Base-by-base conservation (phyloP, 2,113 vertebrate species). In the Alethe diademata region DNA sequence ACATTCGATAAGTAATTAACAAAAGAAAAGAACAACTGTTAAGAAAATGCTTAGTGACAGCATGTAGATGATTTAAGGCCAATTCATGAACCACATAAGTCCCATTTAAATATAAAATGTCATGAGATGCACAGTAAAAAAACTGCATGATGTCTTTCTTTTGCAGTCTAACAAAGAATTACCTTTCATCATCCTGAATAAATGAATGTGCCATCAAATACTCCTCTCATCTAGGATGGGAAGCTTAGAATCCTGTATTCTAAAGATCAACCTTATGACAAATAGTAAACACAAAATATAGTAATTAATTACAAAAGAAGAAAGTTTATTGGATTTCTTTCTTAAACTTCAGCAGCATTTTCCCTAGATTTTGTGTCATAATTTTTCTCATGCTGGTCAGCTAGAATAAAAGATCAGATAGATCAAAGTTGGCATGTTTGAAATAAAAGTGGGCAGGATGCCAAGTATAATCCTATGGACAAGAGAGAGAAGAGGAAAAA, bases 1-100 rank as follows among this genome's bases (percentile, higher is more conserved):
- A 88, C 82, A 80, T 88, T 91, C 92, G 81, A 90, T 86, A 95
- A 91, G 85, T 66, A 92, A 96, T 94, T 94, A 93, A 86, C 56
- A 64, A 64, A 81, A 78, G 64, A 73, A 90, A 93, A 93, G 76
- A 93, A 72, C 58, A 92, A 86, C 57, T 93, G 79, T 76, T 95
- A 93, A 95, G 86, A 95, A 92, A 95, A 95, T 60, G 53, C 53
- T 81, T 75, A 74, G 61, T 87, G 89, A 78, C 93, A 97, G 90
- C 38, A 47, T 75, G 56, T 72, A 79, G 65, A 87, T 83, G 74
- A 96, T 94, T 93, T 87, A 76, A 86, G 80, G 43, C 67, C 67
- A 92, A 85, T 94, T 93, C 51, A 83, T 45, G 62, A 95, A 82
- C 66, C 33, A 42, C 28, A 20, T 74, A 95, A 90, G 45, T 58